Evolutionary conservation across 2,797 vertebrate genomes (phyloP).

Genomic region (Micrastur ruficollis): DNA sequence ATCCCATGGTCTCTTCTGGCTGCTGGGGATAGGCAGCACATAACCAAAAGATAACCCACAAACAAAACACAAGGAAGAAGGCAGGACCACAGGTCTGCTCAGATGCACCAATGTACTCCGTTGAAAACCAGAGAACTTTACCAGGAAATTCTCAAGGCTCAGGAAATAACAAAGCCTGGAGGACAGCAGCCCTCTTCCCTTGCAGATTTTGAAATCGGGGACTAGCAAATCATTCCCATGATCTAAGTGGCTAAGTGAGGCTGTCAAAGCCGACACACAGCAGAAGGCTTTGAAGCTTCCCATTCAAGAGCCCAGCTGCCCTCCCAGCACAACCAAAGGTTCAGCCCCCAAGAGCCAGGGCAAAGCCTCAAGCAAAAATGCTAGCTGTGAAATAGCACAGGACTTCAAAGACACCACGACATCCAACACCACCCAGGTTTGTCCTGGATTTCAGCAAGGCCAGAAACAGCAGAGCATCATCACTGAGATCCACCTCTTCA

Average conservation of each 20-base stretch:
- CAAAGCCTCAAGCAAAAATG: not conserved
- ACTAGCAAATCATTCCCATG: not conserved
- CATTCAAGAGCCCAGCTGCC: not conserved
- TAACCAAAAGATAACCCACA: not conserved
- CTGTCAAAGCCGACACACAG: not conserved
- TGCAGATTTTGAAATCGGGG: not conserved
- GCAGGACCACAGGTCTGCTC: rapidly evolving
- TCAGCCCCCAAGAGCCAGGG: not conserved
- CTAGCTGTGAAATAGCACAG: not conserved
- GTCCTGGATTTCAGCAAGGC: not conserved
- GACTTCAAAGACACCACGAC: not conserved
- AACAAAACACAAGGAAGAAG: not conserved
- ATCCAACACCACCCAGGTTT: not conserved
- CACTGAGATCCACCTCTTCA: not conserved
- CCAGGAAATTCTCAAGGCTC: not conserved
- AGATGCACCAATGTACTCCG: rapidly evolving
- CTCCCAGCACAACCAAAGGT: not conserved
- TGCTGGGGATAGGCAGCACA: rapidly evolving
- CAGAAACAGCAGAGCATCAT: not conserved
- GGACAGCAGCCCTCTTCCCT: not conserved
- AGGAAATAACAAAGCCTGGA: not conserved
- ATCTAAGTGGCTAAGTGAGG: not conserved
- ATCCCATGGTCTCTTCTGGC: not conserved
- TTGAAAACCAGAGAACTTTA: not conserved
- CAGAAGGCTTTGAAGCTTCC: not conserved